A percentile compares a stretch with the other conserved stretches of the same genome.
Conservation (phyloP, 2,888 invertebrate genomes). For the Scaptomyza cyrtandrae region DNA sequence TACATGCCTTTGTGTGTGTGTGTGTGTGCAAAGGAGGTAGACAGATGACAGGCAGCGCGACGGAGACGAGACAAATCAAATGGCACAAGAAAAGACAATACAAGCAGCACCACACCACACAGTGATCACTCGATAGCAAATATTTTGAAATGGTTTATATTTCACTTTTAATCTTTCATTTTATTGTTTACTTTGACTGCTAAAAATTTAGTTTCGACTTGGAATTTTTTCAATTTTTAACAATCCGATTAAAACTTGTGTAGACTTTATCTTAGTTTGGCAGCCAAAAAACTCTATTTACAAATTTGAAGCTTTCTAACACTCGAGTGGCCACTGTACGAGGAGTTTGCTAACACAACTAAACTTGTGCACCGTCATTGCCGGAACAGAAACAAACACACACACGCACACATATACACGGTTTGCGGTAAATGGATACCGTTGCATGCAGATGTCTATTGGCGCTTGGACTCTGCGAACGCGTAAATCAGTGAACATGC, state of each 20-base stretch:
- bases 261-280: neutral
- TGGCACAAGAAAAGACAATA: conserved; percentile 46
- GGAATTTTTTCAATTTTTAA: too few species aligned
- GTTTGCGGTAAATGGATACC: conserved; percentile 47
- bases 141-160: neutral
- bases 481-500: conserved; percentile 45
- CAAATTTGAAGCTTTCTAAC: neutral
- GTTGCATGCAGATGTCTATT: conserved; percentile 55
- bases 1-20: conserved; percentile 12
- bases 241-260: neutral
- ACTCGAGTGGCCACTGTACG: neutral
- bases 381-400: conserved; percentile 19
- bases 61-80: conserved; percentile 72
- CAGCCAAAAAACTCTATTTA: neutral
- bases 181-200: neutral
- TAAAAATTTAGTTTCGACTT: too few species aligned
- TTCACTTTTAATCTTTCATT: neutral
- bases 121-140: conserved; percentile 4
- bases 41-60: conserved; percentile 67
- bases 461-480: conserved; percentile 17
- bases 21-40: conserved; percentile 65
- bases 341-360: conserved; percentile 19
- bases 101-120: conserved; percentile 12
- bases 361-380: conserved; percentile 46
- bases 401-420: conserved; percentile 8